These are phyloP conservation scores for Onthophagus sagittarius DNA, from an alignment of 2,888 invertebrate species.

Conservation along the genomic window DNA sequence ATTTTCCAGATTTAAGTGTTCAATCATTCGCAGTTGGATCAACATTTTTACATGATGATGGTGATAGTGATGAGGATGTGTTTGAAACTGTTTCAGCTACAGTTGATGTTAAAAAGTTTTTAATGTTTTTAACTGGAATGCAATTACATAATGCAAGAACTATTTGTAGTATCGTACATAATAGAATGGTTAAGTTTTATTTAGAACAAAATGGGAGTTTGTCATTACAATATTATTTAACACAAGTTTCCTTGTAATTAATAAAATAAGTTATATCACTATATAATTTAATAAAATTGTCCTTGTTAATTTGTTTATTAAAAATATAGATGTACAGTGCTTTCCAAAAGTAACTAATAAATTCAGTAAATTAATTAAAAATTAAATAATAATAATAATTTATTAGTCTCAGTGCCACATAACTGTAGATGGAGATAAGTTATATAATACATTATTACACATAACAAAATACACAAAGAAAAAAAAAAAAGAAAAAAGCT, in stretches of 20 bases:
- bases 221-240: constrained; percentile 76
- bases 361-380: too few species aligned
- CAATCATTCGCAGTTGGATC: constrained; percentile 52
- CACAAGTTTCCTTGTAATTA: constrained; percentile 47
- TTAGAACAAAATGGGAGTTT: constrained; percentile 71
- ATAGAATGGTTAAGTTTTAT: constrained; percentile 69
- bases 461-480: too few species aligned
- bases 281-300: too few species aligned
- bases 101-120: constrained; percentile 75
- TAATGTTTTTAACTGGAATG: constrained; percentile 75
- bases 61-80: constrained; percentile 50
- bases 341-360: too few species aligned
- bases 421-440: too few species aligned
- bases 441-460: too few species aligned
- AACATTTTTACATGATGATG: constrained; percentile 33
- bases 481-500: too few species aligned
- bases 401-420: too few species aligned
- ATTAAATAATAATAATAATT: too few species aligned
- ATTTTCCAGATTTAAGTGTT: constrained; percentile 71
- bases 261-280: too few species aligned
- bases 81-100: constrained; percentile 52
- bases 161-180: constrained; percentile 73
- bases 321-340: too few species aligned
- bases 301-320: too few species aligned
- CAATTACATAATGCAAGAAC: constrained; percentile 70